Base-by-base conservation (phyloP, 2,888 invertebrate species). In the Ormyrus nitidulus region DNA sequence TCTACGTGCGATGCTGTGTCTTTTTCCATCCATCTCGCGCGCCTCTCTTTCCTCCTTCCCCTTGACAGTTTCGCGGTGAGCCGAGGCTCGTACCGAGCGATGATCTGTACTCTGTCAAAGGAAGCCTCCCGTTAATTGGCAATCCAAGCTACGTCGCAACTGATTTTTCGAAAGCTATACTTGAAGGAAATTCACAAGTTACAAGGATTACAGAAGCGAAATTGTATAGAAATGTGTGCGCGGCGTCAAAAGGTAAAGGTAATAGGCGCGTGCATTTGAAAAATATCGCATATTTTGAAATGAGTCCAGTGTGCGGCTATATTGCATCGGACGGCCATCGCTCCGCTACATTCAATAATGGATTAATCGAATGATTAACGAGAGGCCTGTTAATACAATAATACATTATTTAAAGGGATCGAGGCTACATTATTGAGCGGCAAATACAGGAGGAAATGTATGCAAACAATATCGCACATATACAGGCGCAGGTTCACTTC, bases 291-390 rank as follows among this genome's bases (percentile, higher is more conserved):
- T 4, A 34, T 34, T 34, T 34, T 34, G 3, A 34, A 34, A 34
- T 34, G 34, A 34, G 3, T 4, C 34, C 34, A 34, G 34, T 4
- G 34, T 4, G 9, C 61, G 13, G 53, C 6, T 13, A 6, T 13
- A 19, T 13, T 46, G 44, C 58, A 11, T 8, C 7, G 54, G 53
- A 44, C 44, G 44, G 61, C 19, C 44, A 13, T 13, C n/a, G n/a
- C 9, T 34, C 2, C 4, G 62, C 49, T 49, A 77, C 81, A 72
- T 82, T 84, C 84, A 84, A 85, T 87, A 86, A 87, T 87, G 85
- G 83, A 87, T 85, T 84, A 86, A 86, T 86, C 85, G 84, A 82
- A 86, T 86, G 84, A 87, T 87, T 85, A 86, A 84, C 82, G 72
- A 6, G 65, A 34, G 19, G 11, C 46, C 51, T 44, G 70, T 56